Evolutionary conservation across 2,888 invertebrate genomes (phyloP).

Genomic region (Drosophila tanythrix): DNA sequence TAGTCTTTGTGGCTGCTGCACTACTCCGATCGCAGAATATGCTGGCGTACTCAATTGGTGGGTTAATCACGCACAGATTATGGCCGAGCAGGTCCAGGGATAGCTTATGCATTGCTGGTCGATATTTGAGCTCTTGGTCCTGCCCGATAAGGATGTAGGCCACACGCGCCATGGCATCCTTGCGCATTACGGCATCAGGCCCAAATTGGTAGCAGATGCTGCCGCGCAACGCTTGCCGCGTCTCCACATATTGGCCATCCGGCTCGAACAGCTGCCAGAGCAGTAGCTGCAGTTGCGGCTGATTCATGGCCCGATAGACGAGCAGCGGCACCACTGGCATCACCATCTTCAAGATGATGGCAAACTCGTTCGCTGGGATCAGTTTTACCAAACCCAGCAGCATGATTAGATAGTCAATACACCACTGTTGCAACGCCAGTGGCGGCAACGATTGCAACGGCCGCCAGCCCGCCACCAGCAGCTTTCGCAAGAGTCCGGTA

Average conservation of each 20-base stretch:
- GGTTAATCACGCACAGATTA: slow-evolving; percentile 62
- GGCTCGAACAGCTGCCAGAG: slow-evolving; percentile 79
- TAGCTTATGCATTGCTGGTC: too few relatives aligned
- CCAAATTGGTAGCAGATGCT: slow-evolving; percentile 81
- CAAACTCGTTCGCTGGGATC: too few relatives aligned
- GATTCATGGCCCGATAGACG: slow-evolving; percentile 56
- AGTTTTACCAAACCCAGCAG: too few relatives aligned
- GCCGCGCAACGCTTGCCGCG: slow-evolving; percentile 69
- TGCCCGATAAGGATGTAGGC: slow-evolving; percentile 14
- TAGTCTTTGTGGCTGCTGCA: too few relatives aligned
- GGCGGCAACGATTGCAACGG: too few relatives aligned
- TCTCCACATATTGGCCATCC: slow-evolving; percentile 62
- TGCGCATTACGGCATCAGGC: slow-evolving; percentile 41
- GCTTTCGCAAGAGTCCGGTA: slow-evolving; percentile 68
- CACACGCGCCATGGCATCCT: slow-evolving; percentile 74
- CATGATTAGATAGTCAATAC: too few relatives aligned
- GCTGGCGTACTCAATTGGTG: slow-evolving; percentile 61
- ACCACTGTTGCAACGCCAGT: too few relatives aligned
- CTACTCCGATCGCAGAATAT: slow-evolving; percentile 62
- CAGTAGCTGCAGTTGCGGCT: slow-evolving; percentile 39
- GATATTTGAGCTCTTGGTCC: too few relatives aligned
- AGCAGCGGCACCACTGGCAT: slow-evolving; percentile 73
- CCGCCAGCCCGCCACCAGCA: slow-evolving; percentile 57
- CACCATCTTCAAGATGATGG: slow-evolving; percentile 70
- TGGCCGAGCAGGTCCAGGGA: too few relatives aligned